Conservation (phyloP, 2,113 vertebrate species). For the Aplodontia rufa region DNA sequence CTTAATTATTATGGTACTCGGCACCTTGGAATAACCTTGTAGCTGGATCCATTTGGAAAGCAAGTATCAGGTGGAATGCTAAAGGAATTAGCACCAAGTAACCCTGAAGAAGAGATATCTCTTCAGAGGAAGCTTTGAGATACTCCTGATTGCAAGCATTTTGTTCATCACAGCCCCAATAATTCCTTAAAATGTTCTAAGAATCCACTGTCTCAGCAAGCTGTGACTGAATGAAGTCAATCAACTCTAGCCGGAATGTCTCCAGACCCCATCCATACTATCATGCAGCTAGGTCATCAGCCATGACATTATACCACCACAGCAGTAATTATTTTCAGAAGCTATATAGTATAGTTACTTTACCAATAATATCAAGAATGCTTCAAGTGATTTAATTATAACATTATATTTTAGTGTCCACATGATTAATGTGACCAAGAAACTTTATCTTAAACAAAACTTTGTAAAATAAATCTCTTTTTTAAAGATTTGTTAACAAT, state of each 20-base stretch:
- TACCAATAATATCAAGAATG: neutral
- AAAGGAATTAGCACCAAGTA: neutral
- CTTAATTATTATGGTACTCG: neutral
- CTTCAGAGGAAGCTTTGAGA: neutral
- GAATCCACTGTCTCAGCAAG: neutral
- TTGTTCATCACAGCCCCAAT: neutral
- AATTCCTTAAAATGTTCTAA: neutral
- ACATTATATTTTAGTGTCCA: neutral
- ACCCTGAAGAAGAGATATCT: neutral
- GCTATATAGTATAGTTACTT: neutral
- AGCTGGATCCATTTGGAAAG: constrained; percentile 3
- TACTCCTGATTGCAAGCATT: neutral
- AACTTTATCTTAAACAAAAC: neutral
- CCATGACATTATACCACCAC: neutral
- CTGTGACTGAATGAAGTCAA: neutral
- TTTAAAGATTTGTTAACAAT: neutral
- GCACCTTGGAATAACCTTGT: neutral
- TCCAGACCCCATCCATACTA: neutral
- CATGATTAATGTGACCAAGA: neutral
- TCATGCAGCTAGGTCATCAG: neutral
- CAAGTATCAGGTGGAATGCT: neutral
- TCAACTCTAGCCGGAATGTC: neutral
- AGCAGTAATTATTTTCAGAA: neutral
- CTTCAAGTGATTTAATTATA: neutral
- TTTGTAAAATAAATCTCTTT: constrained; percentile 13